phyloP scores from a whole-genome alignment of 2,888 invertebrate genomes.

The Eilema depressum region DNA sequence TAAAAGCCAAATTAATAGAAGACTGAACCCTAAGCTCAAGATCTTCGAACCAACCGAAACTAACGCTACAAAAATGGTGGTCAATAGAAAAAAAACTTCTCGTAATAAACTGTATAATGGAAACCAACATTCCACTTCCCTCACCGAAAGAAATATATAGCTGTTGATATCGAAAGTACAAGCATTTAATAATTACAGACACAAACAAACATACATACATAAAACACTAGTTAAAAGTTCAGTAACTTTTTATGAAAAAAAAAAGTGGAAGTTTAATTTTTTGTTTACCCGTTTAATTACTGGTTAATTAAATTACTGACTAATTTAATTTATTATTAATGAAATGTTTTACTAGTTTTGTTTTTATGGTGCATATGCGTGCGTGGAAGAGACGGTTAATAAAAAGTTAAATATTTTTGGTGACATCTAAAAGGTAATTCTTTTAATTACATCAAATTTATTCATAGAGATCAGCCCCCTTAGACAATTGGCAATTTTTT shows the following conservation, averaged over 20 bases:
- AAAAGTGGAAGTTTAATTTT: not conserved
- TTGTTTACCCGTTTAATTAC: not conserved
- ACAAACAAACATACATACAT: constrained; percentile 44
- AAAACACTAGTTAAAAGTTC: not conserved
- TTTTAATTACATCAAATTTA: no score
- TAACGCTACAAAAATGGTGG: not conserved
- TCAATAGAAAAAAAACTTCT: not conserved
- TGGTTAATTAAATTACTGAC: not conserved
- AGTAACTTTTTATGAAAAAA: not conserved
- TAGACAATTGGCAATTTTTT: no score
- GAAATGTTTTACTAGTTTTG: not conserved
- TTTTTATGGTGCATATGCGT: not conserved
- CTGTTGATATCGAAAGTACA: constrained; percentile 31
- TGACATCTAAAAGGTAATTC: not conserved
- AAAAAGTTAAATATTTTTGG: not conserved
- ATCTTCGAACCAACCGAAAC: no score
- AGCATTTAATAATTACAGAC: constrained; percentile 42
- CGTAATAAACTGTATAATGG: constrained; percentile 25
- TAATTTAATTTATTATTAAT: not conserved
- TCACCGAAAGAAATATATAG: constrained; percentile 46
- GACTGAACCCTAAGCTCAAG: no score
- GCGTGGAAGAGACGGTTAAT: not conserved
- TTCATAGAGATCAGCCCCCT: no score
- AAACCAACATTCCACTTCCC: constrained; percentile 41
- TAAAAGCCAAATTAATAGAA: no score